These are phyloP conservation scores for Synergus laeviventris DNA, from an alignment of 2,888 invertebrate genomes.

Conservation along the genomic window DNA sequence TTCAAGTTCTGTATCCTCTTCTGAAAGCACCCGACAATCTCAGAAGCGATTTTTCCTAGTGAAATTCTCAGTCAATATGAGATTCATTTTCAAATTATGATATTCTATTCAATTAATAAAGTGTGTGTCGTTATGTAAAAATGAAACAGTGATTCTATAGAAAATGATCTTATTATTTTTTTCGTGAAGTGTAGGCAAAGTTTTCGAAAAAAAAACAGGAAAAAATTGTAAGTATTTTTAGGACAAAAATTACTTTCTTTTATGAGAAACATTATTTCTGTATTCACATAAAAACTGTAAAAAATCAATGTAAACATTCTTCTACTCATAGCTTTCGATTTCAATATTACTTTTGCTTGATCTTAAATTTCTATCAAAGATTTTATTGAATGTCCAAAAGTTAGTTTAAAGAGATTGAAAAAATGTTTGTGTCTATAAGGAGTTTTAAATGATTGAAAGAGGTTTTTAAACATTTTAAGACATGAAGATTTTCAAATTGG, in stretches of 20 bases:
- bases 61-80: background rate
- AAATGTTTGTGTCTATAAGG: too few relatives aligned
- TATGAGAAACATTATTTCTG: background rate
- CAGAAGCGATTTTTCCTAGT: background rate
- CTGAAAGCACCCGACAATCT: background rate
- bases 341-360: too few relatives aligned
- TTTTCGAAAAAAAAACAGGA: background rate
- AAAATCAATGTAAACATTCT: too few relatives aligned
- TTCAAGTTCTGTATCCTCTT: constrained; percentile 21
- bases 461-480: too few relatives aligned
- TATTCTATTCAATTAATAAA: background rate
- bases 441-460: too few relatives aligned
- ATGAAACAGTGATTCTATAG: background rate
- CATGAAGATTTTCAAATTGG: too few relatives aligned
- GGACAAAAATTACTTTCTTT: background rate
- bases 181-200: background rate
- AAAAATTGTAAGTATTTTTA: background rate
- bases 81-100: background rate
- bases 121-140: background rate
- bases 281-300: too few relatives aligned
- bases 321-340: too few relatives aligned
- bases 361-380: too few relatives aligned
- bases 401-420: too few relatives aligned
- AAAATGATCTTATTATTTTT: background rate
- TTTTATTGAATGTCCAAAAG: too few relatives aligned